Base-by-base conservation (phyloP, 2,113 vertebrate species). In the Cyprinodon brontotheroides region DNA sequence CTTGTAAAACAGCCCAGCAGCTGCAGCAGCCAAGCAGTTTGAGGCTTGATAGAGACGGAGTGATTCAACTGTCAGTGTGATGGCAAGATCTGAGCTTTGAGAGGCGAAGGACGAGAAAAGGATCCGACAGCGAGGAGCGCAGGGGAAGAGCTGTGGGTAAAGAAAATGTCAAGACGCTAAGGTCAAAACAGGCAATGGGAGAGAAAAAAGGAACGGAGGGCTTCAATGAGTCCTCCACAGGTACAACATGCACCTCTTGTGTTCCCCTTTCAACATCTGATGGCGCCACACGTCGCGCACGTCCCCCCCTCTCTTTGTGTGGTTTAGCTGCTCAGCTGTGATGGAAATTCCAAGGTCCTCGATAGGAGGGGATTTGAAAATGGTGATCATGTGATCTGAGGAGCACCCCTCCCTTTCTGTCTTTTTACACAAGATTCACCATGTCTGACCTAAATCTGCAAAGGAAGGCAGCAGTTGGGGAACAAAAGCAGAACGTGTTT, bases 391-490 rank as follows among this genome's bases (percentile, higher is more conserved):
- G 74, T 88, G 80, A 90, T 77, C 39, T 6, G n/a, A 71, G 57
- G 62, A 39, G 12, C 9, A 43, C 6, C 70, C 68, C 68, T 61
- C 68, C 65, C 20, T 36, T 13, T 43, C 22, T 68, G 70, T 74
- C n/a, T 37, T 67, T 20, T 67, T 74, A 60, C 47, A 65, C 53
- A 77, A 78, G 64, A 87, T 77, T 68, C 64, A 67, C 61, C 69
- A 80, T 60, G 89, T 91, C 91, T 94, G 93, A 94, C 93, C 91
- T 89, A 92, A 91, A 93, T 94, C 89, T 91, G 86, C 72, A 71
- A 68, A 80, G 75, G 65, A 70, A 87, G 63, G 14, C 50, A 62
- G 38, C 75, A 39, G n/a, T 66, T 76, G 80, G 74, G 65, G 78
- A 82, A 57, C 22, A 67, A 20, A 2, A 57, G 15, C 1, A 50